A percentile compares a stretch with the other conserved stretches of the same genome.
phyloP scores from a whole-genome alignment of 2,113 vertebrate genomes.

The Passer montanus region DNA sequence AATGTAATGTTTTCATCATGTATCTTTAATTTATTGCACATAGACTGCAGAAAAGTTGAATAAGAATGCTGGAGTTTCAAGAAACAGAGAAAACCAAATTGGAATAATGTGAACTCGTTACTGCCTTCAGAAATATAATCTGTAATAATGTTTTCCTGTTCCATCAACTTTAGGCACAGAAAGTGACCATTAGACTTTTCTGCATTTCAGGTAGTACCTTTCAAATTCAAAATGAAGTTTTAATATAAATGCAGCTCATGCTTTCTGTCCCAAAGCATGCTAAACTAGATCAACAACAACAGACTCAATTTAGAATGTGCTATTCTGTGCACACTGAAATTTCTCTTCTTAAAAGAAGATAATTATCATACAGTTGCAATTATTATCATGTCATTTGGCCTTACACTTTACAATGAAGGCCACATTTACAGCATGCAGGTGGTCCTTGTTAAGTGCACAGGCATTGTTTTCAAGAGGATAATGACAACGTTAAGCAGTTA shows the following conservation, averaged over 20 bases:
- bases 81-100: background rate
- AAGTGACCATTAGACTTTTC: background rate
- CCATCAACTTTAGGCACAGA: background rate
- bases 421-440: background rate
- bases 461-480: background rate
- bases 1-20: background rate
- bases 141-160: background rate
- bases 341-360: background rate
- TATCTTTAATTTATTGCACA: background rate
- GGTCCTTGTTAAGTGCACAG: background rate
- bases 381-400: background rate
- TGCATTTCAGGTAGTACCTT: background rate
- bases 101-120: background rate
- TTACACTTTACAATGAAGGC: background rate
- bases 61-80: background rate
- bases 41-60: background rate
- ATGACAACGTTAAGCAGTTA: background rate
- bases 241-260: background rate
- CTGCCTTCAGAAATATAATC: background rate
- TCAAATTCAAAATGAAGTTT: background rate
- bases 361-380: background rate
- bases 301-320: background rate
- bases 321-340: background rate
- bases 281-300: background rate
- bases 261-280: background rate